phyloP scores from a whole-genome alignment of 2,797 vertebrate species.

The Schizopygopsis pylzovi region DNA sequence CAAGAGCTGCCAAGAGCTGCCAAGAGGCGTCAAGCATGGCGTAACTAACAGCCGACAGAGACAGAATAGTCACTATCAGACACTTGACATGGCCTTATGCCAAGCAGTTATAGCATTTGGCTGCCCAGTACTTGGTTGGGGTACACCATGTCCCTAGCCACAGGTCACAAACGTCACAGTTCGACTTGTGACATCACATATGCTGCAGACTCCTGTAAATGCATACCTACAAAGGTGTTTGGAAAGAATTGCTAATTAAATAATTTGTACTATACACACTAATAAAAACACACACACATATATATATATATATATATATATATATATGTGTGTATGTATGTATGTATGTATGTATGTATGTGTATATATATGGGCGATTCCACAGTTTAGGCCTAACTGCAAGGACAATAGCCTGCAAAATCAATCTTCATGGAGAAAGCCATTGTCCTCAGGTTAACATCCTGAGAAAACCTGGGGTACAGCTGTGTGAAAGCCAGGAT shows the following conservation, averaged over 20 bases:
- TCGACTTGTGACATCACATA: background rate
- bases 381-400: no score
- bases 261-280: background rate
- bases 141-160: slow-evolving; percentile 55
- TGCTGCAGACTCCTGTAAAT: background rate
- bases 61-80: slow-evolving; percentile 7
- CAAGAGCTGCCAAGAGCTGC: slow-evolving; percentile 11
- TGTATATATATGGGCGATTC: no score
- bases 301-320: background rate
- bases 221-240: background rate
- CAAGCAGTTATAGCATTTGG: slow-evolving; percentile 29
- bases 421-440: no score
- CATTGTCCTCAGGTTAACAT: no score
- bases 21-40: background rate
- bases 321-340: no score
- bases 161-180: background rate
- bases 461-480: no score
- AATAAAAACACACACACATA: no score
- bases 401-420: no score
- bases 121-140: slow-evolving; percentile 12
- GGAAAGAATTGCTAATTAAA: background rate
- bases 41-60: background rate
- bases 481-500: no score
- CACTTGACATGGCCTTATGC: slow-evolving; percentile 15
- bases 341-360: no score